These are phyloP conservation scores for Strigops habroptila DNA, from an alignment of 2,113 vertebrate species.

Conservation along the genomic window DNA sequence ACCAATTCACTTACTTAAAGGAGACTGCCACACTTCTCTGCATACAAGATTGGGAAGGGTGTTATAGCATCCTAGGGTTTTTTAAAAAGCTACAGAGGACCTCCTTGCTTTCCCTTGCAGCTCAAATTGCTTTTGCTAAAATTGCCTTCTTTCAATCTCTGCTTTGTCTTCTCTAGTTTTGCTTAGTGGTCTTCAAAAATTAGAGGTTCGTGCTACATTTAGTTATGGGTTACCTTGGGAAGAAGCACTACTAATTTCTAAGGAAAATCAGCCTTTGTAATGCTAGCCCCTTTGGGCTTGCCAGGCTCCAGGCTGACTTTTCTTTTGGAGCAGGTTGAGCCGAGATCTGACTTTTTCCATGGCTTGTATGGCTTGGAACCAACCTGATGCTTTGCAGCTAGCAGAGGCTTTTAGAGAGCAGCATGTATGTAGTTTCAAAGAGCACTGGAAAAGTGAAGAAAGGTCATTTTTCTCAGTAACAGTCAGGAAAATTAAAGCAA, in stretches of 20 bases:
- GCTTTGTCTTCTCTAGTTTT: background rate
- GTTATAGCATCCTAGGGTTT: background rate
- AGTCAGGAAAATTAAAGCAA: background rate
- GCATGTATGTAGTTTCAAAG: background rate
- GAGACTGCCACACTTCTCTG: background rate
- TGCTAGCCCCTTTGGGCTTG: background rate
- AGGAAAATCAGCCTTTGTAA: background rate
- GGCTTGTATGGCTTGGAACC: constrained; percentile 24
- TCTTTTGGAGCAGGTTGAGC: constrained; percentile 10
- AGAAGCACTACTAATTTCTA: background rate
- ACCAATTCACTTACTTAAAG: constrained; percentile 3
- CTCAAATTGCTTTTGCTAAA: background rate
- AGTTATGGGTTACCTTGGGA: background rate
- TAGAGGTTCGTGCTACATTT: background rate
- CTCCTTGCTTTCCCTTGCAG: background rate
- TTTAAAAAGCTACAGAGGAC: background rate
- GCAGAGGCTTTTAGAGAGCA: constrained; percentile 16
- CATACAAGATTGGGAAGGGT: background rate
- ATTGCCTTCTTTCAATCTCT: background rate
- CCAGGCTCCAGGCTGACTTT: constrained; percentile 9
- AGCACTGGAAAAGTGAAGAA: background rate
- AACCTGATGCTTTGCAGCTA: background rate
- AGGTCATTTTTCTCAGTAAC: background rate
- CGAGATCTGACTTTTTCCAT: constrained; percentile 11
- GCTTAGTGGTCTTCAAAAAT: background rate